phyloP scores from a whole-genome alignment of 1,140 invertebrate species.

The Batillaria attramentaria region DNA sequence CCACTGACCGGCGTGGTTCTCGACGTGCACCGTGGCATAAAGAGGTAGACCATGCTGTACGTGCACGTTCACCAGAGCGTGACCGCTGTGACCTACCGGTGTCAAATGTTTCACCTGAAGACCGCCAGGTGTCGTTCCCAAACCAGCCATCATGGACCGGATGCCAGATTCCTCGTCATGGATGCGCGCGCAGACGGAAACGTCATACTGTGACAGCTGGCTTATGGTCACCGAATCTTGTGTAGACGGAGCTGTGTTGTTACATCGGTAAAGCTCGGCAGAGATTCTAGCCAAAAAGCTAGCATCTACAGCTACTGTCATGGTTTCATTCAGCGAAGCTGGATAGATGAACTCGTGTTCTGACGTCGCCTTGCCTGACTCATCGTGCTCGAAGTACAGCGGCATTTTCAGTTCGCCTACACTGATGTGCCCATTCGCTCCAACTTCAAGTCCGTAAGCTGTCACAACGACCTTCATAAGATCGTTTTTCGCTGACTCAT shows the following conservation, averaged over 20 bases:
- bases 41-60: slow-evolving; percentile 35
- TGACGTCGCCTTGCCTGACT: background rate
- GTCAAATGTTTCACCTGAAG: slow-evolving; percentile 31
- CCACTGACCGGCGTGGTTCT: slow-evolving; percentile 38
- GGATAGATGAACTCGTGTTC: too few species aligned
- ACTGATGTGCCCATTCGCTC: background rate
- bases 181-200: slow-evolving; percentile 34
- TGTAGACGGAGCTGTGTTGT: background rate
- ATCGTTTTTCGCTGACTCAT: background rate
- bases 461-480: slow-evolving; percentile 1
- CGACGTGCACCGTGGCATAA: slow-evolving; percentile 27
- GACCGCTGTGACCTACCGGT: slow-evolving; percentile 4
- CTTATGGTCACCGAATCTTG: slow-evolving; percentile 8
- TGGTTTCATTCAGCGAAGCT: too few species aligned
- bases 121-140: slow-evolving; percentile 38
- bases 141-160: slow-evolving; percentile 25
- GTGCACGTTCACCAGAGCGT: slow-evolving; percentile 29
- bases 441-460: background rate
- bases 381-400: background rate
- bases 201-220: slow-evolving; percentile 32
- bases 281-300: background rate
- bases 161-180: slow-evolving; percentile 43
- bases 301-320: too few species aligned
- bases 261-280: slow-evolving; percentile 2
- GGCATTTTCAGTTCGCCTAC: background rate